Percentiles rank a stretch among this genome's conserved stretches.
phyloP scores from a whole-genome alignment of 2,888 invertebrate genomes.

The Drosophila quinaria region DNA sequence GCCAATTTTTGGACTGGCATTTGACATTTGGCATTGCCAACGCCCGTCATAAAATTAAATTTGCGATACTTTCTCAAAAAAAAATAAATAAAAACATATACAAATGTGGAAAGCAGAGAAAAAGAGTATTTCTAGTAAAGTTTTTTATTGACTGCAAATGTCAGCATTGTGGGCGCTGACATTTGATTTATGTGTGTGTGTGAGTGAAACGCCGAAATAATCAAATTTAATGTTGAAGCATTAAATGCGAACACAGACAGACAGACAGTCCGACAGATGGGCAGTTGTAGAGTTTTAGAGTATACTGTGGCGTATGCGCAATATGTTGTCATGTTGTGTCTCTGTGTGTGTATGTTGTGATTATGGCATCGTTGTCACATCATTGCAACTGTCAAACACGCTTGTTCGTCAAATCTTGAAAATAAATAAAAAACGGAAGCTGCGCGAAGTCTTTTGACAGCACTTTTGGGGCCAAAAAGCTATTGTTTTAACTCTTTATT shows the following conservation, averaged over 20 bases:
- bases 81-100: not conserved
- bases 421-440: slow-evolving; percentile 68
- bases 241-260: slow-evolving; percentile 4
- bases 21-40: slow-evolving; percentile 58
- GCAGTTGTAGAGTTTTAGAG: not conserved
- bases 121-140: not conserved
- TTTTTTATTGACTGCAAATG: slow-evolving; percentile 69
- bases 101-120: not conserved
- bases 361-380: slow-evolving; percentile 66
- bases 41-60: slow-evolving; percentile 31
- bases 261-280: slow-evolving; percentile 1
- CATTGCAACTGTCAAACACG: slow-evolving; percentile 50
- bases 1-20: slow-evolving; percentile 19
- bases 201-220: slow-evolving; percentile 9
- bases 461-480: slow-evolving; percentile 35
- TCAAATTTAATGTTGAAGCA: slow-evolving; percentile 9
- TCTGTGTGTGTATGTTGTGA: slow-evolving; percentile 31
- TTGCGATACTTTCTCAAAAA: slow-evolving; percentile 56
- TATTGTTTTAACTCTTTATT: slow-evolving; percentile 42
- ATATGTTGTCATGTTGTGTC: slow-evolving; percentile 11
- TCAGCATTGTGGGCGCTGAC: slow-evolving; percentile 73
- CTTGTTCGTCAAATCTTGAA: slow-evolving; percentile 35
- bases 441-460: slow-evolving; percentile 65
- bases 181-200: slow-evolving; percentile 58
- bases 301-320: slow-evolving; percentile 45